phyloP scores from a whole-genome alignment of 2,113 vertebrate species.

The Craseonycteris thonglongyai region DNA sequence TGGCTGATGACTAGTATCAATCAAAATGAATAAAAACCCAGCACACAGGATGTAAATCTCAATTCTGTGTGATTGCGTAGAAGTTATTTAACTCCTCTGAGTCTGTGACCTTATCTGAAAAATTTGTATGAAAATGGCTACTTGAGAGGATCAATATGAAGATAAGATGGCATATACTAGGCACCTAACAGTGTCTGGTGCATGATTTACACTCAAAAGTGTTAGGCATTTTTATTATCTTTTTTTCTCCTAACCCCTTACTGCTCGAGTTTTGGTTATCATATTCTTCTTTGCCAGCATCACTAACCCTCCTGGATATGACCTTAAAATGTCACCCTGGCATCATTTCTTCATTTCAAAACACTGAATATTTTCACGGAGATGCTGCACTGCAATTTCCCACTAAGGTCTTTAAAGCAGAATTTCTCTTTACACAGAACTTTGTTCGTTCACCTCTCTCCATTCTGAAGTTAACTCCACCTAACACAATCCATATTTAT shows the following conservation, averaged over 20 bases:
- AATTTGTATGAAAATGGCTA: not conserved
- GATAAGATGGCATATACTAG: not conserved
- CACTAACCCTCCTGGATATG: not conserved
- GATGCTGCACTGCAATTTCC: not conserved
- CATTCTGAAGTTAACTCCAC: slow-evolving; percentile 22
- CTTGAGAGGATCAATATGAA: not conserved
- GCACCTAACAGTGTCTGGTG: not conserved
- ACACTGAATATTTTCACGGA: not conserved
- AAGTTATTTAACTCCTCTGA: not conserved
- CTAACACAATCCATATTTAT: not conserved
- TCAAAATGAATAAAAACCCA: not conserved
- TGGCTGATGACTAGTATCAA: not conserved
- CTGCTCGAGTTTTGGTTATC: not conserved
- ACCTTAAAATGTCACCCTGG: not conserved
- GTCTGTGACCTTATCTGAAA: not conserved
- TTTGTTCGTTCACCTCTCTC: slow-evolving; percentile 21
- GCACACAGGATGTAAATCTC: not conserved
- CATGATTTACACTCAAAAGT: not conserved
- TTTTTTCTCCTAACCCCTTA: not conserved
- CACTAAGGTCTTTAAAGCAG: not conserved
- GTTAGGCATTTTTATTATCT: not conserved
- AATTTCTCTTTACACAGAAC: not conserved
- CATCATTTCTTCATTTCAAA: not conserved
- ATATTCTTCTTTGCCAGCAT: not conserved
- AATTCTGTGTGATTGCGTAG: not conserved